Base-by-base conservation (phyloP, 2,113 vertebrate genomes). In the Thamnophis sirtalis region DNA sequence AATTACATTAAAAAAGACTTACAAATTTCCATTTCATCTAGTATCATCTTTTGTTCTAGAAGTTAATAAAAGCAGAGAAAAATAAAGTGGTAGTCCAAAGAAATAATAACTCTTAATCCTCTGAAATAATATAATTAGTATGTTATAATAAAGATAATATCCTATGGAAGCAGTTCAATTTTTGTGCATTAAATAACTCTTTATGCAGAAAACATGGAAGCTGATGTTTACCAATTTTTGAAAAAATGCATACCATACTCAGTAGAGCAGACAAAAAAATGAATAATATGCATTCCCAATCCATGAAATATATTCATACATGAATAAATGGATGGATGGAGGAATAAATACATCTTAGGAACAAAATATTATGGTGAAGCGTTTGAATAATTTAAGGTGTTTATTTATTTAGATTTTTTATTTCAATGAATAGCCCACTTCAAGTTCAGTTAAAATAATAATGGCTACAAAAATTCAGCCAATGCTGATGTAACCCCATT, bases 31-130 rank as follows among this genome's bases (percentile, higher is more conserved):
- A 50, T 91, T 87, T 10, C 90, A 60, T 85, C 91, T 87, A 85
- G 88, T 43, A 53, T 48, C 89, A 92, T 90, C 13, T 93, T 94
- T 92, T 91, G 13, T 92, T 94, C 73, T 19, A 91, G 7, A 88
- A 92, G 28, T 92, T 95, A 93, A 95, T 95, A 94, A 96, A 86
- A 28, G 33, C 68, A 92, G 90, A 92, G 73, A 95, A 95, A 92
- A 92, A 7, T 1, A 94, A 95, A 95, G 26, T 48, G 80, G 51
- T 24, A 93, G 86, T 88, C 53, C 86, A 88, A 90, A 91, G 89
- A 90, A 80, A 89, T 86, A 95, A 63, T 94, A 95, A 48, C 63
- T 89, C 86, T 92, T 80, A 55, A 93, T 38, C 38, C 11, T 93
- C 86, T 92, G 84, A 92, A 93, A 21, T 43, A 80, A 43, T 80